These are phyloP conservation scores for Seriola dumerili DNA, from an alignment of 2,113 vertebrate genomes.

Conservation along the genomic window DNA sequence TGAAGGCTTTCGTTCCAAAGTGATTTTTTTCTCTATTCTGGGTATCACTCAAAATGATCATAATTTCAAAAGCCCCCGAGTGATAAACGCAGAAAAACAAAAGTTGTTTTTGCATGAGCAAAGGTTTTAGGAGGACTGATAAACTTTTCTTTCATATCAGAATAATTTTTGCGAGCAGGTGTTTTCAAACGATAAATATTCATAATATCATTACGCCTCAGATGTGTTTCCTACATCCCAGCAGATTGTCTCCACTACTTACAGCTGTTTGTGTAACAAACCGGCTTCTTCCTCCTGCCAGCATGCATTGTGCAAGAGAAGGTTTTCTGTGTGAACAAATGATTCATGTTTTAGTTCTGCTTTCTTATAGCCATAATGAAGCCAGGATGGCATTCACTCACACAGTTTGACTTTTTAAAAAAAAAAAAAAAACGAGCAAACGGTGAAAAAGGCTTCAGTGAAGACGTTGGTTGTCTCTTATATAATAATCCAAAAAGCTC, in stretches of 20 bases:
- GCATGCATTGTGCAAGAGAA: background rate
- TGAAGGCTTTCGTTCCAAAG: conserved; percentile 41
- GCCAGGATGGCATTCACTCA: background rate
- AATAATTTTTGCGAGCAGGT: background rate
- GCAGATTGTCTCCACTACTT: conserved; percentile 11
- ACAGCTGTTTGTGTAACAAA: conserved; percentile 13
- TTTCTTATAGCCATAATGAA: conserved; percentile 10
- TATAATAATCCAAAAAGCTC: conserved; percentile 60
- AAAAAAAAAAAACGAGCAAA: conserved; percentile 26
- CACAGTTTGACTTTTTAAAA: conserved; percentile 13
- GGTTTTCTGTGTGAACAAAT: background rate
- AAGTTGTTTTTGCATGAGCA: background rate
- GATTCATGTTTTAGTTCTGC: background rate
- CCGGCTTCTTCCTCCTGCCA: background rate
- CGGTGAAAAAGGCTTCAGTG: background rate
- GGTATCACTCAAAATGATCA: conserved; percentile 16
- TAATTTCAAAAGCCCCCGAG: conserved; percentile 3
- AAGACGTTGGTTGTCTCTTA: conserved; percentile 49
- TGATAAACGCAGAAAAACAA: background rate
- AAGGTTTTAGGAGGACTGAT: conserved; percentile 27
- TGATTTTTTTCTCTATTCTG: conserved; percentile 46
- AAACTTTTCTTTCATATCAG: conserved; percentile 1
- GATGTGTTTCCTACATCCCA: background rate
- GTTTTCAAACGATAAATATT: conserved; percentile 14
- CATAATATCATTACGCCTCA: conserved; percentile 4